Evolutionary conservation across 2,113 vertebrate genomes (phyloP), one percentile per base, ranked within the genome.

Genomic region (Guaruba guarouba): DNA sequence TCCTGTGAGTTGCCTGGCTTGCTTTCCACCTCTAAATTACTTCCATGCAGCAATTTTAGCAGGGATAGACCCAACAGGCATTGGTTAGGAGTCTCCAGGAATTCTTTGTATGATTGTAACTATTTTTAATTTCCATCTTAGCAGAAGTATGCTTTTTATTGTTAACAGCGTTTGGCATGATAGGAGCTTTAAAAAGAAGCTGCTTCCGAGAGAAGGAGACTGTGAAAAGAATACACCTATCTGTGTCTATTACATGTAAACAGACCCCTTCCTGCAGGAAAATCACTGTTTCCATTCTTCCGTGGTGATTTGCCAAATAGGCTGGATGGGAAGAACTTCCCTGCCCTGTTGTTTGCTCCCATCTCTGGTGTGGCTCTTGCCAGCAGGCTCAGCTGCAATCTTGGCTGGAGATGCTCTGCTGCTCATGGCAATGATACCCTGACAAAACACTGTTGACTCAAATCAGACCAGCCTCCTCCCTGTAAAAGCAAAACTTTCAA

Each of bases 51-150:
- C n/a, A 69, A 73, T 49, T 76, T 86, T 63, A 70, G 41, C 19
- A 73, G 55, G 52, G 66, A 76, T 74, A 66, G 85, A 54, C 62
- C n/a, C 39, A 89, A 49, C 35, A 92, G 73, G 35, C 46, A 75
- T 74, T 76, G 41, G 11, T 19, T 76, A 49, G 37, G 54, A 93
- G 79, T 83, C 66, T 67, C 79, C 78, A 51, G 74, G 67, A 90
- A 91, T 93, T 92, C 64, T 95, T 88, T 49, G 70, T 88, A 37
- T 81, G 61, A 49, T 57, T 74, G 43, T 71, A 82, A 81, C 79
- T 93, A 88, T 89, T 93, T 95, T 88, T 93, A 78, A 86, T 94
- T 89, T 90, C 61, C 55, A 48, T 77, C 28, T 75, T 74, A 63
- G 37, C 63, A 83, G 86, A 74, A 76, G 31, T 5, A 27, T 49